phyloP scores from a whole-genome alignment of 37 sponge, comb jelly and placozoan species.

The Theonella swinhoei region DNA sequence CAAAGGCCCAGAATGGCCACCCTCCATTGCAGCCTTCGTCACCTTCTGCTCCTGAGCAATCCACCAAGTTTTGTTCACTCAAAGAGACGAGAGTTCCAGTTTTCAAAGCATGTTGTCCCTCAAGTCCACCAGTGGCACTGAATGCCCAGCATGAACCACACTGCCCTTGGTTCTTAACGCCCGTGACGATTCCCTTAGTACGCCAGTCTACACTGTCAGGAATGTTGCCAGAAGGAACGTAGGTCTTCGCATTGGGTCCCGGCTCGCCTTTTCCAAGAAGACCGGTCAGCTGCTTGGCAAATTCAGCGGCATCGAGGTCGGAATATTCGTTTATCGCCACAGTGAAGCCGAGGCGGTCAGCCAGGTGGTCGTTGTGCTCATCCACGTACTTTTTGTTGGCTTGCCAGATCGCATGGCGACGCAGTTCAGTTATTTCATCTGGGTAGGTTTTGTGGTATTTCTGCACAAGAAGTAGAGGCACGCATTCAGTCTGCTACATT shows the following conservation, averaged over 20 bases:
- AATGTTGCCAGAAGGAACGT: background rate
- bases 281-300: slow-evolving; percentile 61
- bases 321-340: slow-evolving; percentile 60
- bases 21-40: slow-evolving; percentile 89
- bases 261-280: background rate
- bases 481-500: too few relatives aligned
- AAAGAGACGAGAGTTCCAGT: slow-evolving; percentile 75
- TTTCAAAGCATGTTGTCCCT: slow-evolving; percentile 75
- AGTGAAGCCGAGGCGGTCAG: slow-evolving; percentile 53
- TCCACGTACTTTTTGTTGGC: slow-evolving; percentile 60
- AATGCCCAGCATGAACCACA: slow-evolving; percentile 94
- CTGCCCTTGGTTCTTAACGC: slow-evolving; percentile 73
- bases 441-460: slow-evolving; percentile 36
- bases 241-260: background rate
- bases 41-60: slow-evolving; percentile 60
- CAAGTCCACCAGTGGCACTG: slow-evolving; percentile 82
- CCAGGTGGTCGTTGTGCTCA: slow-evolving; percentile 53
- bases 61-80: slow-evolving; percentile 66
- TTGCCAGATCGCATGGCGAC: slow-evolving; percentile 47
- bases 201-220: slow-evolving; percentile 68
- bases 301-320: slow-evolving; percentile 69
- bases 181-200: slow-evolving; percentile 69
- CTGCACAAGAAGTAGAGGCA: slow-evolving; percentile 1
- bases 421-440: slow-evolving; percentile 35
- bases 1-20: slow-evolving; percentile 70